phyloP scores from a whole-genome alignment of 2,888 invertebrate genomes.

The Neoaliturus tenellus region DNA sequence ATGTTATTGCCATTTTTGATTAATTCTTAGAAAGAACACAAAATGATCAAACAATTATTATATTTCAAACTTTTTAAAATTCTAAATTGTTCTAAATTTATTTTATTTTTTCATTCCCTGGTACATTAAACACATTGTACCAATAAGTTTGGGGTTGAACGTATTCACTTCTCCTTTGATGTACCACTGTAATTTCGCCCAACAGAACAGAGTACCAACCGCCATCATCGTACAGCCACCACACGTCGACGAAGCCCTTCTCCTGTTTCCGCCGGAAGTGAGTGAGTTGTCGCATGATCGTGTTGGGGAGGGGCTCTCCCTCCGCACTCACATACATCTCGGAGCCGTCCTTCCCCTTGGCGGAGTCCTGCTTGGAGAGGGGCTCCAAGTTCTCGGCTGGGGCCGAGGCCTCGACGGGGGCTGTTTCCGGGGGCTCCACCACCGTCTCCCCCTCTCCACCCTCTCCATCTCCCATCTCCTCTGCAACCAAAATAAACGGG shows the following conservation, averaged over 20 bases:
- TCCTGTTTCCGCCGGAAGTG: conserved; percentile 77
- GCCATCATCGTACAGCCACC: conserved; percentile 99
- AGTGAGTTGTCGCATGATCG: conserved; percentile 59
- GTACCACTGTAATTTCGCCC: too few species aligned
- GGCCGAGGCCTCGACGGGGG: background rate
- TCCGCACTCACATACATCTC: conserved; percentile 57
- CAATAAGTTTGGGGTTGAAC: too few species aligned
- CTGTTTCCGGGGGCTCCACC: background rate
- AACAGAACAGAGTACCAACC: too few species aligned
- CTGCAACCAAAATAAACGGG: background rate
- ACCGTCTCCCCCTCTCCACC: background rate
- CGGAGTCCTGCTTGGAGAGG: background rate
- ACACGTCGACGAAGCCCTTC: conserved; percentile 94
- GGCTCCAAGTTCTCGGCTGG: background rate
- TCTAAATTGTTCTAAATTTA: too few species aligned
- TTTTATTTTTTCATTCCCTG: too few species aligned
- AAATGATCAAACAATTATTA: too few species aligned
- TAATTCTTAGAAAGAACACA: too few species aligned
- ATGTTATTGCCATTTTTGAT: too few species aligned
- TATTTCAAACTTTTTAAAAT: too few species aligned
- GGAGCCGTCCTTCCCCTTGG: conserved; percentile 52
- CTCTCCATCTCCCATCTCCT: background rate
- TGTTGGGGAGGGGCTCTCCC: conserved; percentile 59
- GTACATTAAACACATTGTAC: too few species aligned
- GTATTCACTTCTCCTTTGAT: too few species aligned